phyloP scores from a whole-genome alignment of 2,888 invertebrate species.

The Synanthedon tipuliformis region DNA sequence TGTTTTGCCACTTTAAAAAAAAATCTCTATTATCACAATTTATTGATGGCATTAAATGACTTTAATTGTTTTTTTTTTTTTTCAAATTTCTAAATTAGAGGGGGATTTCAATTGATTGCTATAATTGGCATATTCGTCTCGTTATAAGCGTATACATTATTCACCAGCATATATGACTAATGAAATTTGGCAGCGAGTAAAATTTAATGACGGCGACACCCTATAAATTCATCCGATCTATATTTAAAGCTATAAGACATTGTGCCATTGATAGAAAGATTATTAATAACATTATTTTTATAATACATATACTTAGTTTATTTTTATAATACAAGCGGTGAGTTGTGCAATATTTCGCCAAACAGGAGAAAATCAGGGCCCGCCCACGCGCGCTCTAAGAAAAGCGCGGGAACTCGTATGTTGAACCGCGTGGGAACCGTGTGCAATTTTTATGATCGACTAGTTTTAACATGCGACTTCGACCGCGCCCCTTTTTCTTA shows the following conservation, averaged over 20 bases:
- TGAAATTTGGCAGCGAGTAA: background rate
- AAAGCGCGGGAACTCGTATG: conserved; percentile 19
- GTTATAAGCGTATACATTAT: no score
- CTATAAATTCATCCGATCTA: background rate
- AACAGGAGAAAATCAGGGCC: conserved; percentile 40
- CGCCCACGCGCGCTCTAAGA: conserved; percentile 39
- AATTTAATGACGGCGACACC: background rate
- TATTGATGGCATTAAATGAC: no score
- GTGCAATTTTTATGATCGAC: conserved; percentile 19
- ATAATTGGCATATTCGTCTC: no score
- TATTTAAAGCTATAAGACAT: background rate
- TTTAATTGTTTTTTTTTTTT: no score
- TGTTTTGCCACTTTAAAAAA: no score
- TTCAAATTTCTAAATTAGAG: no score
- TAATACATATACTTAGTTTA: conserved; percentile 34
- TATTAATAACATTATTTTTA: conserved; percentile 39
- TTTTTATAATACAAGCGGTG: conserved; percentile 11
- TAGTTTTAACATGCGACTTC: background rate
- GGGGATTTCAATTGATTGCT: no score
- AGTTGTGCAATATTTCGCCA: conserved; percentile 42
- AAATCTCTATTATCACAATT: no score
- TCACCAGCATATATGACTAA: background rate
- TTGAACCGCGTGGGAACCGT: conserved; percentile 10
- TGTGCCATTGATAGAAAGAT: conserved; percentile 11
- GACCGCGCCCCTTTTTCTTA: no score